Percentiles rank a stretch among this genome's conserved stretches.
Evolutionary conservation across 2,113 vertebrate genomes (phyloP).

Genomic region (Sporophila hypoxantha): DNA sequence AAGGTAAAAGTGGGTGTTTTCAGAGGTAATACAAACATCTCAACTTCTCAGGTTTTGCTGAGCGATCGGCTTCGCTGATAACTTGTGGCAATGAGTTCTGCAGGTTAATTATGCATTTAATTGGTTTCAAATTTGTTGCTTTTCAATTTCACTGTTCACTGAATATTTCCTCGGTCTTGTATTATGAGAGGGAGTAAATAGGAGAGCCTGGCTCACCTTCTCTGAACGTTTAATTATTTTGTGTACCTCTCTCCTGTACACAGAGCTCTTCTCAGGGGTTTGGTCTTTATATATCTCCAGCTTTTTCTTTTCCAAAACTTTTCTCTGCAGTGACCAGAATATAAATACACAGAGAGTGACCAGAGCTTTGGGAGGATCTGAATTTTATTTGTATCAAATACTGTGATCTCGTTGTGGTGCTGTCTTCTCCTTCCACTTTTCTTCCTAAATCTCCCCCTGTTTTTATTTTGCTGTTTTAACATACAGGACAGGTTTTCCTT

Average conservation of each 20-base stretch:
- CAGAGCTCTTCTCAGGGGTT: background rate
- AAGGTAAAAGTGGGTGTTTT: background rate
- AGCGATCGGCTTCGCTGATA: background rate
- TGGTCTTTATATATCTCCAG: background rate
- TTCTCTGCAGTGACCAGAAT: background rate
- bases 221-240: conserved; percentile 35
- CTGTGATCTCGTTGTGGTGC: background rate
- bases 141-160: conserved; percentile 69
- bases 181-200: conserved; percentile 35
- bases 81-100: conserved; percentile 54
- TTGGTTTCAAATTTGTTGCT: conserved; percentile 62
- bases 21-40: background rate
- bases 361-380: background rate
- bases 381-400: background rate
- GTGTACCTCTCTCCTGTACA: background rate
- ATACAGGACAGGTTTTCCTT: rapidly evolving
- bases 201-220: conserved; percentile 15
- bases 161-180: conserved; percentile 29
- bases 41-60: background rate
- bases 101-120: conserved; percentile 64
- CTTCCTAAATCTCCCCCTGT: background rate
- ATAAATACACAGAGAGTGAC: background rate
- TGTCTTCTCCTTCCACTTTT: background rate
- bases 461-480: background rate
- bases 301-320: background rate